A percentile compares a stretch with the other conserved stretches of the same genome.
Evolutionary conservation across 2,888 invertebrate species (phyloP).

Genomic region (Shargacucullia verbasci): DNA sequence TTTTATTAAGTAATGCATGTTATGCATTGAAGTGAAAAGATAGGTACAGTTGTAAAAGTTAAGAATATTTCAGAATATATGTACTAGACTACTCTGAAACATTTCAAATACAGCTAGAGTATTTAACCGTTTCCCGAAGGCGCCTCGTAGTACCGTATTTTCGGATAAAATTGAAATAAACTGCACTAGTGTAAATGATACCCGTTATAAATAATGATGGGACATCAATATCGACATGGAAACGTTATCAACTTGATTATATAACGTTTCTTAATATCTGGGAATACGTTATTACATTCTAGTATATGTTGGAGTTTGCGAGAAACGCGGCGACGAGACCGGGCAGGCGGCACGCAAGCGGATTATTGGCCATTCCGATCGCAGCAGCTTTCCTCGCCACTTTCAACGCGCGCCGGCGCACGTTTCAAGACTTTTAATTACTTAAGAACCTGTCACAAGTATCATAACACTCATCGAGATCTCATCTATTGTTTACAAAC

Average conservation of each 20-base stretch:
- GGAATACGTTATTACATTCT: constrained; percentile 35
- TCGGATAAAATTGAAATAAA: neutral
- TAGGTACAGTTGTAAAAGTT: too few relatives aligned
- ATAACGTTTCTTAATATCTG: constrained; percentile 39
- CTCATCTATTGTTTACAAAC: constrained; percentile 49
- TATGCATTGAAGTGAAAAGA: too few relatives aligned
- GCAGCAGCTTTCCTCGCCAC: constrained; percentile 84
- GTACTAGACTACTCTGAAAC: too few relatives aligned
- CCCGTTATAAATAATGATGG: neutral
- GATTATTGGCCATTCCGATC: constrained; percentile 79
- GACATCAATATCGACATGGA: constrained; percentile 4
- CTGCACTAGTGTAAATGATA: neutral
- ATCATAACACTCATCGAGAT: constrained; percentile 46
- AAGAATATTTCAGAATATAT: neutral
- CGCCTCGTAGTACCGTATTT: constrained; percentile 10
- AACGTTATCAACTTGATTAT: constrained; percentile 15
- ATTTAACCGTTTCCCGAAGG: too few relatives aligned
- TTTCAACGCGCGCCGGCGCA: constrained; percentile 77
- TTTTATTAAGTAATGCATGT: neutral
- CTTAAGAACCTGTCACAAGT: constrained; percentile 66
- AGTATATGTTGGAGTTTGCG: constrained; percentile 31
- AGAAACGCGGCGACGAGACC: constrained; percentile 58
- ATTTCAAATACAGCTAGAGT: too few relatives aligned
- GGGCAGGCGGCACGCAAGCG: constrained; percentile 71
- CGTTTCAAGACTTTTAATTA: constrained; percentile 82